Evolutionary conservation across 2,113 vertebrate species (phyloP), one percentile per base, ranked within the genome.

Genomic region (Sturnus vulgaris): DNA sequence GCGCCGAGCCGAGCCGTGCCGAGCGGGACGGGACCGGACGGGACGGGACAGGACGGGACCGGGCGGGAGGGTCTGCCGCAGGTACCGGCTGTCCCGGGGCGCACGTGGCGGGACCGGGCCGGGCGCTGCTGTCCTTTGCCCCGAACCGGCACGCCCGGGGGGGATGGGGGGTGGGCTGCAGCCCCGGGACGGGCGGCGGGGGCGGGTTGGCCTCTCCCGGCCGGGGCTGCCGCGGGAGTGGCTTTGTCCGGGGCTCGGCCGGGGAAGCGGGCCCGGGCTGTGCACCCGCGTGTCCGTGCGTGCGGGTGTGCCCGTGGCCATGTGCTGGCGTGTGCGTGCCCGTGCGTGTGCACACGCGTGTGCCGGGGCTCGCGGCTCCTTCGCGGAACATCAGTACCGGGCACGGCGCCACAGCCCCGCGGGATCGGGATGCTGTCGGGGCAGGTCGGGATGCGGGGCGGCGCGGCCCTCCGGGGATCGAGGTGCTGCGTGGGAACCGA

Each of bases 241-340:
- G 64, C 82, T 90, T 68, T 90, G 89, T 60, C 18, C 55, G n/a
- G 20, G 39, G 40, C 30, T 64, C 40, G 40, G 31, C 42, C 42
- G 19, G 27, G 24, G 44, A 30, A 22, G 24, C 21, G 77, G 28
- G 59, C 12, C 53, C 50, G 33, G 28, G 59, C 52, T 57, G 81
- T 31, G 57, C 52, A 82, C 88, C 68, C 71, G 80, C 93, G 81
- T 89, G 81, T 66, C 75, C 65, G 42, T 78, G 88, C 64, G 64
- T 90, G 88, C 88, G 80, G 80, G 64, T 90, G 80, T 84, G 65
- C 80, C 88, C 72, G 80, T 78, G 81, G 88, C 88, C 88, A 90
- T 90, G 88, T 90, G 88, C 88, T 64, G 81, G 72, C 72, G 81
- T 84, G 42, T 90, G 80, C 88, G 78, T 88, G 75, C 68, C 50